phyloP scores from a whole-genome alignment of 1,140 invertebrate genomes.

The Prorops nasuta region DNA sequence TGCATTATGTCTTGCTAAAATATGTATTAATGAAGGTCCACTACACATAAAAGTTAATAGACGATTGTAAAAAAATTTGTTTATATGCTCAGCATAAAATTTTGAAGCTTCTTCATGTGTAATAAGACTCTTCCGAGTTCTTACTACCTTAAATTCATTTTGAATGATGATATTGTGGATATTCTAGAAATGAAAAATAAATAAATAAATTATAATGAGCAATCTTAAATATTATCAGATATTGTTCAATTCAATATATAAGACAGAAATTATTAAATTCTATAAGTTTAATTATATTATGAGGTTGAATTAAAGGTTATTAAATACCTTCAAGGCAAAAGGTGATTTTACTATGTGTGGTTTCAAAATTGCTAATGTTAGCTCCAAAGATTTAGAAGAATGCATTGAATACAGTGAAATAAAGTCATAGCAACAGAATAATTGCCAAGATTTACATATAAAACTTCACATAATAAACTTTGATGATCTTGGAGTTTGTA shows the following conservation, averaged over 20 bases:
- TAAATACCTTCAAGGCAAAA: constrained; percentile 61
- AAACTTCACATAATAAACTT: no score
- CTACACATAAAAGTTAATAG: constrained; percentile 85
- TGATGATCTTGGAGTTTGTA: no score
- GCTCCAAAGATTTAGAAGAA: constrained; percentile 43
- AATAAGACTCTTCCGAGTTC: constrained; percentile 66
- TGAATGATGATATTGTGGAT: constrained; percentile 69
- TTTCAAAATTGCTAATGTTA: constrained; percentile 74
- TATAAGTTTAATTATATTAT: not conserved
- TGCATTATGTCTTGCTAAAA: constrained; percentile 74
- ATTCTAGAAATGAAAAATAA: constrained; percentile 49
- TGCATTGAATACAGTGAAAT: no score
- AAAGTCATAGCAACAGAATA: no score
- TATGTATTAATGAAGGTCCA: constrained; percentile 76
- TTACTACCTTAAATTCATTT: constrained; percentile 75
- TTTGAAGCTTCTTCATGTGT: constrained; percentile 64
- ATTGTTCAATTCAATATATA: not conserved
- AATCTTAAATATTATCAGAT: not conserved
- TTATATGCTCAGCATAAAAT: constrained; percentile 83
- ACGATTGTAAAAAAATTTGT: constrained; percentile 86
- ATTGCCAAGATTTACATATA: no score
- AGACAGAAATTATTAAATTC: not conserved
- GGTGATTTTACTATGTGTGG: constrained; percentile 72
- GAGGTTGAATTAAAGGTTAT: not conserved
- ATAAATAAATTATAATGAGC: not conserved